Conservation (phyloP, 2,888 invertebrate genomes). For the Ashinkailepas kermadecensis region DNA sequence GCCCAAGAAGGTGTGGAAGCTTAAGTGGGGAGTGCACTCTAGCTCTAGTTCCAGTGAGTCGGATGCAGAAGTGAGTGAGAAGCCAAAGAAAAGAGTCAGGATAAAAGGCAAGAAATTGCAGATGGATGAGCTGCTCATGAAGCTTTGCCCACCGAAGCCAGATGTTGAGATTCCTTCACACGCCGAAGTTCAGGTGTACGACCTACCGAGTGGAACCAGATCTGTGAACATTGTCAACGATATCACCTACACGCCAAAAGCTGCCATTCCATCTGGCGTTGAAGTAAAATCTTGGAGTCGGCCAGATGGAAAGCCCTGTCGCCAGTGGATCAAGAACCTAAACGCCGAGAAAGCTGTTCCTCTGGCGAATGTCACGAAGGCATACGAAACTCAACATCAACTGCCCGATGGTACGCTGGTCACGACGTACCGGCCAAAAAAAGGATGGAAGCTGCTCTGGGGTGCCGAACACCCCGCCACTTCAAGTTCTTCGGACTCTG, state of each 20-base stretch:
- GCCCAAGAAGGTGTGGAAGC: neutral
- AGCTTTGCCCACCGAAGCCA: neutral
- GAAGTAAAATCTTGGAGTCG: neutral
- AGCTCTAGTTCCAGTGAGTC: slow-evolving; percentile 5
- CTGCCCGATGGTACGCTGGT: neutral
- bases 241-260: slow-evolving; percentile 11
- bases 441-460: slow-evolving; percentile 9
- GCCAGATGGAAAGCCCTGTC: neutral
- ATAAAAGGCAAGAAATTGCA: slow-evolving; percentile 2
- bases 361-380: slow-evolving; percentile 1
- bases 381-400: neutral
- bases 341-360: neutral
- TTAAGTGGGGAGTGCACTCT: neutral
- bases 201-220: neutral
- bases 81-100: neutral
- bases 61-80: neutral
- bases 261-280: neutral
- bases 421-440: neutral
- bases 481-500: neutral
- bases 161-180: neutral
- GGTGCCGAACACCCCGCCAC: neutral
- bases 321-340: neutral
- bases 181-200: neutral
- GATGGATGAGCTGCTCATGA: slow-evolving; percentile 13
- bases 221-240: neutral